These are phyloP conservation scores for Anaspis maculata DNA, from an alignment of 2,888 invertebrate species.

Conservation along the genomic window DNA sequence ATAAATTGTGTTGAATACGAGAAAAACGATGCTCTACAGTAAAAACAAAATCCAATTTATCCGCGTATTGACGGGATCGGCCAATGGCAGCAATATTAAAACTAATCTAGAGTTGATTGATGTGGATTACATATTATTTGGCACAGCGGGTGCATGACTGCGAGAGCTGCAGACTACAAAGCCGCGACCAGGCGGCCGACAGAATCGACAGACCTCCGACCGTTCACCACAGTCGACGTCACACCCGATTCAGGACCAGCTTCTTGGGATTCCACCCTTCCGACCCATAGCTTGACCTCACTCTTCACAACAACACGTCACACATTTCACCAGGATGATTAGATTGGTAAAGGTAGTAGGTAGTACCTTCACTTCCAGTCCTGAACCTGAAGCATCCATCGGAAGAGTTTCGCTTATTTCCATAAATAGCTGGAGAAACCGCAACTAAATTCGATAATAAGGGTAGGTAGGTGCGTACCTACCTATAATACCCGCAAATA, in stretches of 20 bases:
- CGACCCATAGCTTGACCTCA: slow-evolving; percentile 10
- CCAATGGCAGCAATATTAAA: slow-evolving; percentile 25
- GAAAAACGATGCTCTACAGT: too few species aligned
- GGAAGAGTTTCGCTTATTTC: too few species aligned
- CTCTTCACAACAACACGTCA: not conserved
- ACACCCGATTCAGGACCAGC: slow-evolving; percentile 14
- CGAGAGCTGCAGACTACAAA: slow-evolving; percentile 22
- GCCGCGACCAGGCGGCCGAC: slow-evolving; percentile 23
- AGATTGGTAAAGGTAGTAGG: too few species aligned
- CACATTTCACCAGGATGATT: too few species aligned
- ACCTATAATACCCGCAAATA: too few species aligned
- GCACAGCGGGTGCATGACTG: slow-evolving; percentile 24
- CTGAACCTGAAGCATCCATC: too few species aligned
- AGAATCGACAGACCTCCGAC: slow-evolving; percentile 22
- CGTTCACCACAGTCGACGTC: slow-evolving; percentile 15
- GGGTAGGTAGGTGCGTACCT: too few species aligned
- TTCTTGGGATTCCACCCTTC: slow-evolving; percentile 10
- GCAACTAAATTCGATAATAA: too few species aligned
- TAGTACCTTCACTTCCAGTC: too few species aligned
- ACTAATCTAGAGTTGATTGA: slow-evolving; percentile 32
- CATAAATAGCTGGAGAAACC: too few species aligned
- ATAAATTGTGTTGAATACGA: too few species aligned
- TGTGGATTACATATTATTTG: slow-evolving; percentile 31
- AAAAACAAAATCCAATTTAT: too few species aligned
- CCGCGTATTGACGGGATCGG: slow-evolving; percentile 10